These are phyloP conservation scores for Aphodius sticticus DNA, from an alignment of 2,888 invertebrate species.

Conservation along the genomic window DNA sequence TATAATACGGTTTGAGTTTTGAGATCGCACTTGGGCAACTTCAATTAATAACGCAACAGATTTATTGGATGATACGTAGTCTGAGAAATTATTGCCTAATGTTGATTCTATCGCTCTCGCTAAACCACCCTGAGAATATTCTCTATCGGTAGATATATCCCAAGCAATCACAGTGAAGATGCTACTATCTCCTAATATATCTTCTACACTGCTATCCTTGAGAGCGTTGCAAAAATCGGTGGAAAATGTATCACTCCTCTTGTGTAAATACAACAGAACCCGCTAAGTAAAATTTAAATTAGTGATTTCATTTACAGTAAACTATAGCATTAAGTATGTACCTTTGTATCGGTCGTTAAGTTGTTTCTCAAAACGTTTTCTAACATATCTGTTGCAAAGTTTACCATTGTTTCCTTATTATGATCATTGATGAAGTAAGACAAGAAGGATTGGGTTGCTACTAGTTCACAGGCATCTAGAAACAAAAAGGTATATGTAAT, in stretches of 20 bases:
- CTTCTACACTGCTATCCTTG: background rate
- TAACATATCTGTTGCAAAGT: background rate
- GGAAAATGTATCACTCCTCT: conserved; percentile 7
- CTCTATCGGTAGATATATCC: background rate
- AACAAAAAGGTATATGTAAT: background rate
- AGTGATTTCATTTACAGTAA: background rate
- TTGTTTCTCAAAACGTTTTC: background rate
- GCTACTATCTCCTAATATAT: background rate
- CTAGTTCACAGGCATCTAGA: background rate
- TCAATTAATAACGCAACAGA: conserved; percentile 10
- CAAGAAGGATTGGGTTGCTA: background rate
- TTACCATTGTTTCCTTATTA: background rate
- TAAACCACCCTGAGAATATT: background rate
- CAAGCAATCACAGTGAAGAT: background rate
- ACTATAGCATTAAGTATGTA: too few relatives aligned
- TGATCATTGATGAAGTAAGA: background rate
- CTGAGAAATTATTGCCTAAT: background rate
- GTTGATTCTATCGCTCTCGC: background rate
- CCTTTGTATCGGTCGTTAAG: too few relatives aligned
- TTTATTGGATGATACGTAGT: background rate
- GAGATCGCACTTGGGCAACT: too few relatives aligned
- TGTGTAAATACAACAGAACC: conserved; percentile 16
- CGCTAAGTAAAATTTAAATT: background rate
- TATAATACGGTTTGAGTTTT: too few relatives aligned
- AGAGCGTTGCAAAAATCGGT: background rate